Conservation (phyloP, 2,113 vertebrate species). For the Carlito syrichta region DNA sequence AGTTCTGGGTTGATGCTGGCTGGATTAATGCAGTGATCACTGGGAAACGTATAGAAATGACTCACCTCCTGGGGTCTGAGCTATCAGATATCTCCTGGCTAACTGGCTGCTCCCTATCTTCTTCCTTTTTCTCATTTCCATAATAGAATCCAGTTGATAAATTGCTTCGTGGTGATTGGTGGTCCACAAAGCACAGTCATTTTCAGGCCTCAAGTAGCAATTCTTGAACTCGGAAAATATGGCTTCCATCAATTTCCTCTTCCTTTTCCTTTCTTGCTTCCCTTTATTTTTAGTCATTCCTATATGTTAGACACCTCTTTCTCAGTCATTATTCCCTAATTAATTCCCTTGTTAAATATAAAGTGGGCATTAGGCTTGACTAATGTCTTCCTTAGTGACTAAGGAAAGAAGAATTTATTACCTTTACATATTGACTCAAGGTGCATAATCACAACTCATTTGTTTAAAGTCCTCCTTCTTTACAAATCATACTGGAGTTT, state of each 20-base stretch:
- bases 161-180: constrained; percentile 67
- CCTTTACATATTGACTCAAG: constrained; percentile 77
- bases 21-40: not conserved
- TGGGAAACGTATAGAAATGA: constrained; percentile 1
- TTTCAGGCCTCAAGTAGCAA: constrained; percentile 67
- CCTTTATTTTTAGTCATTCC: constrained; percentile 71
- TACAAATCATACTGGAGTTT: not conserved
- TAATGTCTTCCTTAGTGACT: constrained; percentile 82
- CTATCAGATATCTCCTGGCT: not conserved
- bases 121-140: constrained; percentile 62
- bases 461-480: constrained; percentile 54
- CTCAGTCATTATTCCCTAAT: constrained; percentile 80
- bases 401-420: constrained; percentile 79
- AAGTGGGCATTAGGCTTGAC: constrained; percentile 79
- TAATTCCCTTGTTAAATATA: constrained; percentile 85
- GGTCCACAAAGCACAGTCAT: constrained; percentile 70
- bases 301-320: constrained; percentile 72
- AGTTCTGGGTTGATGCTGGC: not conserved
- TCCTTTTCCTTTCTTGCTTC: constrained; percentile 72
- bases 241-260: constrained; percentile 71
- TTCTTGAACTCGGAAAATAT: constrained; percentile 68
- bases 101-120: not conserved
- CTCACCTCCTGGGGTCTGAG: not conserved
- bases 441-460: constrained; percentile 49
- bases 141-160: constrained; percentile 57